Conservation (phyloP, 2,113 vertebrate species). For the Xiphias gladius region DNA sequence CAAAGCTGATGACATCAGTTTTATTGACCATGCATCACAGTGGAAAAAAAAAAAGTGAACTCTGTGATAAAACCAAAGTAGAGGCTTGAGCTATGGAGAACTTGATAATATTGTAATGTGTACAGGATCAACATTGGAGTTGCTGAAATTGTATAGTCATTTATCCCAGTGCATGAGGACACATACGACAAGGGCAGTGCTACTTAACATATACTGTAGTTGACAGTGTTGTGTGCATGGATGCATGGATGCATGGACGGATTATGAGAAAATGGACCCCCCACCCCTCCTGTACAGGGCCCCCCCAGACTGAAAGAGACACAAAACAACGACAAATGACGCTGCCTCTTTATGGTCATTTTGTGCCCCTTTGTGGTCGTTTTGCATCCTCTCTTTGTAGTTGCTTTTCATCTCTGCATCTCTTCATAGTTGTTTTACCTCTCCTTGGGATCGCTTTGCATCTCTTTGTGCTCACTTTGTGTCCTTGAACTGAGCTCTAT, state of each 20-base stretch:
- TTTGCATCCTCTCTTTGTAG: background rate
- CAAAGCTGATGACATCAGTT: slow-evolving; percentile 3
- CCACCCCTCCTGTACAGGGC: no score
- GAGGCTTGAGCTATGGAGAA: background rate
- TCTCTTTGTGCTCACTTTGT: background rate
- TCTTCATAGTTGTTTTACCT: background rate
- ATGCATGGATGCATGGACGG: background rate
- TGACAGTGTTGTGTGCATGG: background rate
- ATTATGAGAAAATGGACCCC: background rate
- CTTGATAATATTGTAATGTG: slow-evolving; percentile 26
- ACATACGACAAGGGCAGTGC: background rate
- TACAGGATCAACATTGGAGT: background rate
- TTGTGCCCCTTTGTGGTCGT: background rate
- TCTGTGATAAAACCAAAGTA: slow-evolving; percentile 18
- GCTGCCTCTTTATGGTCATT: background rate
- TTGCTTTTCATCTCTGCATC: background rate
- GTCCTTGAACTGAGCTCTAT: background rate
- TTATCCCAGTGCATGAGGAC: background rate
- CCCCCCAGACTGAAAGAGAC: background rate
- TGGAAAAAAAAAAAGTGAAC: background rate
- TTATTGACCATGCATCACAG: background rate
- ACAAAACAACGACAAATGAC: background rate
- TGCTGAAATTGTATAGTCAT: background rate
- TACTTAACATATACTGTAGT: no score
- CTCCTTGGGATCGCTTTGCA: background rate